A percentile compares a stretch with the other conserved stretches of the same genome.
Conservation (phyloP, 2,888 invertebrate genomes). For the Odontocolon sp. region DNA sequence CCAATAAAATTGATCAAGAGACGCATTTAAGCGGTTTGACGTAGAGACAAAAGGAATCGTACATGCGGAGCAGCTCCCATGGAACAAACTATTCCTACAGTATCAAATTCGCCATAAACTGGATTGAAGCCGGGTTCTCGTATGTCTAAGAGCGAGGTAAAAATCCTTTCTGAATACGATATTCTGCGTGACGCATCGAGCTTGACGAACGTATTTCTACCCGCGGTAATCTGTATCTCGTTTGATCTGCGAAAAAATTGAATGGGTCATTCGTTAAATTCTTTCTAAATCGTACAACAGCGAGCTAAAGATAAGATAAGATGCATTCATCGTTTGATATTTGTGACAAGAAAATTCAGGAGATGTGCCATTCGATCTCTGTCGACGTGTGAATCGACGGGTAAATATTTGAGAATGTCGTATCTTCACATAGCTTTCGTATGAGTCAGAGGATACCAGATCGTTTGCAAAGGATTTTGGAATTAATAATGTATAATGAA, state of each 20-base stretch:
- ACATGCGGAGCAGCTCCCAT: slow-evolving; percentile 82
- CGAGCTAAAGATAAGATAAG: slow-evolving; percentile 30
- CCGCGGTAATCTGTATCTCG: slow-evolving; percentile 83
- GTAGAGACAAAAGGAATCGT: slow-evolving; percentile 53
- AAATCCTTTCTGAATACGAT: slow-evolving; percentile 76
- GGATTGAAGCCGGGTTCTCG: slow-evolving; percentile 77
- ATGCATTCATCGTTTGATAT: too few relatives aligned
- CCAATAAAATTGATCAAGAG: neutral
- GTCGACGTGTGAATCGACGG: too few relatives aligned
- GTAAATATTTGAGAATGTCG: neutral
- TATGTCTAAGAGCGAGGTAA: slow-evolving; percentile 82
- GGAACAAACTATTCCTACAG: slow-evolving; percentile 86
- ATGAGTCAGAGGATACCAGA: neutral
- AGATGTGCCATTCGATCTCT: too few relatives aligned
- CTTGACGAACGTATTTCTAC: slow-evolving; percentile 82
- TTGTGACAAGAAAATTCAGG: too few relatives aligned
- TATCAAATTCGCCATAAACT: slow-evolving; percentile 87
- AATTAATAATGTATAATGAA: too few relatives aligned
- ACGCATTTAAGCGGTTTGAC: too few relatives aligned
- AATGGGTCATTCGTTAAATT: slow-evolving; percentile 8
- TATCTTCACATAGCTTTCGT: neutral
- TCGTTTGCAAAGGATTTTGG: too few relatives aligned
- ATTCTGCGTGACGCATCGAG: slow-evolving; percentile 65
- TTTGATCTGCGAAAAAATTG: slow-evolving; percentile 77
- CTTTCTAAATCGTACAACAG: neutral